A percentile compares a stretch with the other conserved stretches of the same genome.
Conservation (phyloP, 2,888 invertebrate genomes). For the Thera obeliscata region DNA sequence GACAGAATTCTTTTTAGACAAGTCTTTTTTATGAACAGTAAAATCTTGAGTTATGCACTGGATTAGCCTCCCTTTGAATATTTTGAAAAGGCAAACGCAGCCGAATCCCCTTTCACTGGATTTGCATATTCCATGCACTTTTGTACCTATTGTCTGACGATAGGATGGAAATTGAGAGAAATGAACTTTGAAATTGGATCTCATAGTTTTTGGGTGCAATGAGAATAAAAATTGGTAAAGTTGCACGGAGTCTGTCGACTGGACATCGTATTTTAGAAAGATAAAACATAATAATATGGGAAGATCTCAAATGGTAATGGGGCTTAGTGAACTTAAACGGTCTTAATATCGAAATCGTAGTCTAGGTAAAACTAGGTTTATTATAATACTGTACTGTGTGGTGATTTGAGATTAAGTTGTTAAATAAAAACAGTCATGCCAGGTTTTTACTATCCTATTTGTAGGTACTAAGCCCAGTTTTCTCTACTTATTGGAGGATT, state of each 20-base stretch:
- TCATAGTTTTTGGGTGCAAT: slow-evolving; percentile 13
- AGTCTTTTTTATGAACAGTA: slow-evolving; percentile 29
- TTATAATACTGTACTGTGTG: too few relatives aligned
- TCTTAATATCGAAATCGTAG: too few relatives aligned
- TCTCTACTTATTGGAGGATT: too few relatives aligned
- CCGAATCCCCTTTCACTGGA: slow-evolving; percentile 20
- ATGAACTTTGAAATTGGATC: slow-evolving; percentile 5
- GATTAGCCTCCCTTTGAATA: slow-evolving; percentile 37
- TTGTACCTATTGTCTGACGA: slow-evolving; percentile 23
- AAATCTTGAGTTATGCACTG: slow-evolving; percentile 28
- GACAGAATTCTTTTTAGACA: slow-evolving; percentile 21
- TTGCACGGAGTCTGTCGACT: slow-evolving; percentile 10
- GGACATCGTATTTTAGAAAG: slow-evolving; percentile 10
- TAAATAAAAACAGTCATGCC: too few relatives aligned
- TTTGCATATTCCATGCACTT: slow-evolving; percentile 38
- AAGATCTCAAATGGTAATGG: neutral
- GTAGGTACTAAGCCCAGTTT: too few relatives aligned
- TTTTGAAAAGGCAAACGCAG: slow-evolving; percentile 28
- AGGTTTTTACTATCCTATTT: too few relatives aligned
- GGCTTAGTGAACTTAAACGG: too few relatives aligned
- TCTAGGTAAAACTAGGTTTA: too few relatives aligned
- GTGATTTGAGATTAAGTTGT: too few relatives aligned
- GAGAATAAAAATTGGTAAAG: slow-evolving; percentile 11
- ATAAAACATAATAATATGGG: slow-evolving; percentile 1
- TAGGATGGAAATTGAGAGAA: slow-evolving; percentile 9